These are phyloP conservation scores for Aphodius sticticus DNA, from an alignment of 2,888 invertebrate genomes.

Conservation along the genomic window DNA sequence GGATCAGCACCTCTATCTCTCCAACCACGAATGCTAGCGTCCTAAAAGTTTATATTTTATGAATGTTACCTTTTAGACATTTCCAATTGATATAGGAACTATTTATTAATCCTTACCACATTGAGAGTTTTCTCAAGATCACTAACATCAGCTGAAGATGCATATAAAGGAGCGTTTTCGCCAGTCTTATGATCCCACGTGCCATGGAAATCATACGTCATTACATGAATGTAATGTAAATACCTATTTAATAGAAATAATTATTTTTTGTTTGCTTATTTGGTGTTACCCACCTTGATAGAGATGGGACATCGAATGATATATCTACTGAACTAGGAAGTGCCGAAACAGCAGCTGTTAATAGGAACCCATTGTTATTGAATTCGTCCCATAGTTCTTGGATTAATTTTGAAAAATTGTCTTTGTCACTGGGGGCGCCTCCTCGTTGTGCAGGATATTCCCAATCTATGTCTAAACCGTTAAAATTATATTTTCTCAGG, in stretches of 20 bases:
- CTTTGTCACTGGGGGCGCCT: not conserved
- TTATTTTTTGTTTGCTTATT: not conserved
- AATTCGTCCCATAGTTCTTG: not conserved
- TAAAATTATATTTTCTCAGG: not conserved
- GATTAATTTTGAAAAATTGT: not conserved
- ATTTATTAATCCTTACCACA: not conserved
- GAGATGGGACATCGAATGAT: not conserved
- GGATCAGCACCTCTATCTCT: constrained; percentile 64
- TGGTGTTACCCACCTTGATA: not conserved
- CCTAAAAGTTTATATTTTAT: constrained; percentile 16
- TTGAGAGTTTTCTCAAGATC: no score
- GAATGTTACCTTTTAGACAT: not conserved
- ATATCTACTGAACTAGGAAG: not conserved
- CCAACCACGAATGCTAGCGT: constrained; percentile 62
- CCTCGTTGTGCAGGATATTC: not conserved
- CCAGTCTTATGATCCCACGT: not conserved
- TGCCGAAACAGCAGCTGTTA: not conserved
- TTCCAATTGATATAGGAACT: not conserved
- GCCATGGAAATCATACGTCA: not conserved
- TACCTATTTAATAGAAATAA: not conserved
- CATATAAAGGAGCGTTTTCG: not conserved
- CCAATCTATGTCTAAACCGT: not conserved
- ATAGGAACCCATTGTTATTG: not conserved
- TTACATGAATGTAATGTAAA: not conserved
- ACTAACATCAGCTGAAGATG: not conserved